Percentiles rank a stretch among this genome's conserved stretches.
Evolutionary conservation across 2,797 vertebrate species (phyloP).

Genomic region (Lophura swinhoii): DNA sequence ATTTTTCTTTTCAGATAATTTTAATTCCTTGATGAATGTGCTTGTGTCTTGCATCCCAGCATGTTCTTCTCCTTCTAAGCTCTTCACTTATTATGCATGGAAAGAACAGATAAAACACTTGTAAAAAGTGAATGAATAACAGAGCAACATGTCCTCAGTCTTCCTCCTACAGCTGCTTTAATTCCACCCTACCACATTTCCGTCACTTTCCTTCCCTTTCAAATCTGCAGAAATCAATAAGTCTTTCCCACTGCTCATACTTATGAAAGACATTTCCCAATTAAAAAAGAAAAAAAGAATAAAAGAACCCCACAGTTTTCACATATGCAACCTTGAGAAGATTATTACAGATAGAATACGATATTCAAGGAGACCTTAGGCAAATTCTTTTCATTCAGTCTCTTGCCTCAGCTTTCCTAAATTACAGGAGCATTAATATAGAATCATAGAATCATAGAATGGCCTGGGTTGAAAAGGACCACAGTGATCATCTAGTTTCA

Average conservation of each 20-base stretch:
- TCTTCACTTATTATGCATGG: background rate
- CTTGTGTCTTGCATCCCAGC: background rate
- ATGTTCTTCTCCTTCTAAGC: background rate
- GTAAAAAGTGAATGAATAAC: background rate
- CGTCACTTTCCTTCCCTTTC: background rate
- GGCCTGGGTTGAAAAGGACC: too few relatives aligned
- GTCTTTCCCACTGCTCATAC: background rate
- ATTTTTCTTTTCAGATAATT: background rate
- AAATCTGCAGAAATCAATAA: background rate
- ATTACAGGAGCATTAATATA: background rate
- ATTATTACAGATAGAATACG: background rate
- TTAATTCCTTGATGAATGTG: background rate
- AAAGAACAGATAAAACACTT: background rate
- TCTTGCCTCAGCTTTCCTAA: background rate
- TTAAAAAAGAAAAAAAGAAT: background rate
- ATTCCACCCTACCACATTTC: background rate
- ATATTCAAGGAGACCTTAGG: background rate
- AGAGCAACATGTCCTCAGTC: background rate
- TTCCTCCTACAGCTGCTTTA: background rate
- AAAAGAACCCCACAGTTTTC: background rate
- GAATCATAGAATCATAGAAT: too few relatives aligned
- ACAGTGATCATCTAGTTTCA: too few relatives aligned
- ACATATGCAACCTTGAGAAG: background rate
- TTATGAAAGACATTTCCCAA: background rate
- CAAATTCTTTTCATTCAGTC: background rate